These are phyloP conservation scores for Mola mola DNA, from an alignment of 2,113 vertebrate species.

Conservation along the genomic window DNA sequence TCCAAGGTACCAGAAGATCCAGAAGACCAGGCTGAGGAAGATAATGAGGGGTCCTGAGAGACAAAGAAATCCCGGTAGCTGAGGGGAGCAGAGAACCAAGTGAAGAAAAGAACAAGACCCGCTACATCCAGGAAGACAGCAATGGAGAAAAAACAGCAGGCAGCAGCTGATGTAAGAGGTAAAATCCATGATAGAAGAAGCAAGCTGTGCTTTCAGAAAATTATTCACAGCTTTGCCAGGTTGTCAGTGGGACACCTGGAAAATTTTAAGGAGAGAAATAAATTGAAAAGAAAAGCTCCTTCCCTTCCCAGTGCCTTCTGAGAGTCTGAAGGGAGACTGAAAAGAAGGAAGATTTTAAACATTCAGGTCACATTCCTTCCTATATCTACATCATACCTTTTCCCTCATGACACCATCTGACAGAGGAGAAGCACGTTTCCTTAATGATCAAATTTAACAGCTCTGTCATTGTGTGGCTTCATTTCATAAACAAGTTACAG, in stretches of 20 bases:
- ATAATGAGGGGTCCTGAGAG: constrained; percentile 80
- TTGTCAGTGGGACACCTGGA: neutral
- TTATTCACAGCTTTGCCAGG: constrained; percentile 1
- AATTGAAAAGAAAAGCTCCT: neutral
- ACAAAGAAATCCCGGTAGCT: constrained; percentile 87
- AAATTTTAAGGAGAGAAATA: neutral
- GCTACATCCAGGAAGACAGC: constrained; percentile 74
- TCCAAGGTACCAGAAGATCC: constrained; percentile 87
- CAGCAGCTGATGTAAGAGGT: constrained; percentile 73
- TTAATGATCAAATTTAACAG: constrained; percentile 12
- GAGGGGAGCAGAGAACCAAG: constrained; percentile 78
- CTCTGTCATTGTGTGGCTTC: neutral
- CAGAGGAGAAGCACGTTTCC: constrained; percentile 14
- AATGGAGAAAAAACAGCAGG: constrained; percentile 59
- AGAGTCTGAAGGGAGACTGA: constrained; percentile 2
- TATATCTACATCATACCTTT: constrained; percentile 38
- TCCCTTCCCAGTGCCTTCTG: neutral
- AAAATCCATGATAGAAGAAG: constrained; percentile 53
- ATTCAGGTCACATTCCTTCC: constrained; percentile 41
- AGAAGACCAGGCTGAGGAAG: constrained; percentile 86
- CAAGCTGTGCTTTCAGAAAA: neutral
- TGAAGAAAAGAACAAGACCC: constrained; percentile 82
- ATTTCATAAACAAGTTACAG: constrained; percentile 19
- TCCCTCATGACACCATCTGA: constrained; percentile 22
- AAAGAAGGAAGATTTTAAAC: constrained; percentile 39